Evolutionary conservation across 2,797 vertebrate genomes (phyloP), one percentile per base, ranked within the genome.

Genomic region (Chelmon rostratus): DNA sequence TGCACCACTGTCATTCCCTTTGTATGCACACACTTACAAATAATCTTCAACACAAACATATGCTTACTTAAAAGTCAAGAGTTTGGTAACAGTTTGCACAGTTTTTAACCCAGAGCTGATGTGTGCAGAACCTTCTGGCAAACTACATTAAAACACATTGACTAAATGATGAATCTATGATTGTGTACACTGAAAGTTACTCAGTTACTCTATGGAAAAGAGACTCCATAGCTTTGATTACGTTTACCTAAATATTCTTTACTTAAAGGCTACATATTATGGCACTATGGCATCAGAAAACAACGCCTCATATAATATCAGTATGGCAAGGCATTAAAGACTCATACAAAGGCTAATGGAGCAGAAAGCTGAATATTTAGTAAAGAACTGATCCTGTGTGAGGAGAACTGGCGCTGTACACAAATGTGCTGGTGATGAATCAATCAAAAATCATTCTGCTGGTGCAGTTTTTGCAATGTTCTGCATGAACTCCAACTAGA

Each of bases 241-340:
- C 66, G 25, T 61, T 57, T 64, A 53, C 37, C 66, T 66, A 47
- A 47, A 67, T 65, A 49, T 54, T 52, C 28, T 58, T 37, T 68
- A 58, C 11, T 70, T 28, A 62, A 50, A 76, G 33, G 72, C 57
- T 67, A 57, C 44, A 66, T 5, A 21, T 74, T 35, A 67, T 63
- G 69, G 54, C 78, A 73, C 64, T 15, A 31, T 44, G 53, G 50
- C 56, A 57, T 63, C 7, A 28, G 10, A 62, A 8, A 56, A 12
- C 6, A 56, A 58, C 8, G 23, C 46, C n/a, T 33, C 21, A 16
- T 13, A 16, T 6, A 23, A 54, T 44, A 38, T 1, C 40, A 59
- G 31, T 70, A 64, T 38, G 25, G 50, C 35, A 69, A 16, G 46
- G 2, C 21, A 64, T n/a, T 33, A 35, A 28, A 68, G 23, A 56